Percentiles rank a stretch among this genome's conserved stretches.
phyloP scores from a whole-genome alignment of 2,797 vertebrate species.

The Cottoperca gobio region DNA sequence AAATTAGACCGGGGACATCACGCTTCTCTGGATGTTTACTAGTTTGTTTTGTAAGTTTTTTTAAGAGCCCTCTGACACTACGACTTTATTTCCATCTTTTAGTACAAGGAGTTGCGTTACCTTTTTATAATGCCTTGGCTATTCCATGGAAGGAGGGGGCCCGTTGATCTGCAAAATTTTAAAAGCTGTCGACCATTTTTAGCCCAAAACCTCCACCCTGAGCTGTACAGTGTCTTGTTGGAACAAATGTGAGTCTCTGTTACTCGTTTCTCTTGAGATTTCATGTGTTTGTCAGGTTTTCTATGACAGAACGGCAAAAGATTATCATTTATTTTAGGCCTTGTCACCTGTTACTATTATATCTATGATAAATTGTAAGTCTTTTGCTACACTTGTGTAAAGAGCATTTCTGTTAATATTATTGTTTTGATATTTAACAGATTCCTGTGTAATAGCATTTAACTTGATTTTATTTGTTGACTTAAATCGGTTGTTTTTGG shows the following conservation, averaged over 20 bases:
- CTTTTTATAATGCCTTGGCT: slow-evolving; percentile 67
- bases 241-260: slow-evolving; percentile 80
- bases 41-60: slow-evolving; percentile 57
- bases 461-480: slow-evolving; percentile 57
- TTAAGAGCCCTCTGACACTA: slow-evolving; percentile 44
- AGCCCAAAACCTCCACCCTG: slow-evolving; percentile 42
- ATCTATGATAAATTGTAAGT: slow-evolving; percentile 74
- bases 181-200: slow-evolving; percentile 58
- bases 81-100: slow-evolving; percentile 48
- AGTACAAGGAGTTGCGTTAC: slow-evolving; percentile 48
- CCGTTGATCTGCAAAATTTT: slow-evolving; percentile 51
- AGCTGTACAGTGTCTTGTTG: slow-evolving; percentile 76
- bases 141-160: slow-evolving; percentile 41
- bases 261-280: slow-evolving; percentile 68
- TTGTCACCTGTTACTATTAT: slow-evolving; percentile 75
- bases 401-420: slow-evolving; percentile 74
- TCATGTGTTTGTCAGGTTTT: slow-evolving; percentile 75
- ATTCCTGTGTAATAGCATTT: slow-evolving; percentile 85
- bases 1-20: slow-evolving; percentile 31
- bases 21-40: slow-evolving; percentile 57
- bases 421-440: slow-evolving; percentile 85
- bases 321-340: slow-evolving; percentile 74
- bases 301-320: slow-evolving; percentile 72
- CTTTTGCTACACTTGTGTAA: slow-evolving; percentile 84
- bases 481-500: slow-evolving; percentile 40